Evolutionary conservation across 2,797 vertebrate species (phyloP).

Genomic region (Psittacula echo): DNA sequence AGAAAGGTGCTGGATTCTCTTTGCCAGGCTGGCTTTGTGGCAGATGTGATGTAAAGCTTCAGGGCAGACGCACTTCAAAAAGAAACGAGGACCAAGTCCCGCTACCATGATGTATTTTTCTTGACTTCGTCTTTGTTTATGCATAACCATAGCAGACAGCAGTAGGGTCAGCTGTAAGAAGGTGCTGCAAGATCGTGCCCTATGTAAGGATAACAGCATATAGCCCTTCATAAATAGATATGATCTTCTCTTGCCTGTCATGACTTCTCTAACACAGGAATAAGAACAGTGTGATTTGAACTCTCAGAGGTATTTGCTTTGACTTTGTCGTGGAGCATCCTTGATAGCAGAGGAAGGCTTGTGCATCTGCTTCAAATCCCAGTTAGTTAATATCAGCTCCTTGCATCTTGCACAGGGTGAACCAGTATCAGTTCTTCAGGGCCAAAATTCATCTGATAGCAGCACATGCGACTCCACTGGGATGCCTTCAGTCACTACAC

Average conservation of each 20-base stretch:
- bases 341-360: neutral
- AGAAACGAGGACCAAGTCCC: neutral
- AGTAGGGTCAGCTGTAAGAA: neutral
- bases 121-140: neutral
- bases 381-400: neutral
- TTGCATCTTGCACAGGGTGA: constrained; percentile 12
- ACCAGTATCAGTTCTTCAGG: neutral
- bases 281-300: neutral
- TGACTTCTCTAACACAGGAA: neutral
- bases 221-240: neutral
- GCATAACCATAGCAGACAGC: neutral
- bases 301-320: constrained; percentile 4
- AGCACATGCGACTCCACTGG: neutral
- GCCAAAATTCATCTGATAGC: constrained; percentile 17
- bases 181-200: neutral
- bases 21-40: neutral
- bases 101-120: neutral
- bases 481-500: neutral
- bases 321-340: neutral
- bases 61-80: neutral
- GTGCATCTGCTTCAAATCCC: neutral
- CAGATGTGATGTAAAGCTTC: neutral
- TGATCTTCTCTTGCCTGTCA: neutral
- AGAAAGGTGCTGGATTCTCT: neutral
- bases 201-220: neutral